These are phyloP conservation scores for Lasioglossum zephyrum DNA, from an alignment of 2,888 invertebrate species.

Conservation along the genomic window DNA sequence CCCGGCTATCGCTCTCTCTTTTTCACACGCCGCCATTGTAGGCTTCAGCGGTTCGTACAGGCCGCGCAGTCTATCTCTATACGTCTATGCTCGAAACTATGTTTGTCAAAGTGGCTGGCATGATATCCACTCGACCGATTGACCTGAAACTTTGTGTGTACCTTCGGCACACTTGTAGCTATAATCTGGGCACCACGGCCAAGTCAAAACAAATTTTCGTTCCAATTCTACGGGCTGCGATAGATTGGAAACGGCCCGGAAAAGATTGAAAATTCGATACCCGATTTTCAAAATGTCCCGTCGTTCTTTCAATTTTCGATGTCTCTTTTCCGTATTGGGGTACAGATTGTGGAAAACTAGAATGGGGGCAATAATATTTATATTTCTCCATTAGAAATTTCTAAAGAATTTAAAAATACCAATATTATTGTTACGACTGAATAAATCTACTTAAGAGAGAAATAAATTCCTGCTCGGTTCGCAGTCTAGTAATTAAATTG, in stretches of 20 bases:
- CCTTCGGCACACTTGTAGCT: not conserved
- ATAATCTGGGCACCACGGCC: not conserved
- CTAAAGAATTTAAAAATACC: no score
- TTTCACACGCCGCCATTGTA: no score
- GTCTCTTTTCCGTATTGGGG: not conserved
- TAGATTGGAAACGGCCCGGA: not conserved
- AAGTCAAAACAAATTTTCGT: not conserved
- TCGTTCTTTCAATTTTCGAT: not conserved
- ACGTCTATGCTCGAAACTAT: not conserved
- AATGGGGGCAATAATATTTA: not conserved
- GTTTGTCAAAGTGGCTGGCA: conserved; percentile 8
- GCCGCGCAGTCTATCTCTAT: no score
- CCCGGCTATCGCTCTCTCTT: no score
- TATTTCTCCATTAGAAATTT: not conserved
- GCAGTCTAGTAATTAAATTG: not conserved
- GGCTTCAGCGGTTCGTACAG: no score
- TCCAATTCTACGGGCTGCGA: not conserved
- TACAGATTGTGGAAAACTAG: not conserved
- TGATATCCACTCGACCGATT: not conserved
- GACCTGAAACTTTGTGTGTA: not conserved
- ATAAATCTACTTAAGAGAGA: no score
- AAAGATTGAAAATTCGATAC: not conserved
- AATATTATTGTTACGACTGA: no score
- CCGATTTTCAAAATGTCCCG: not conserved
- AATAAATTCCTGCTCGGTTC: no score